These are phyloP conservation scores for Heterotilapia buettikoferi DNA, from an alignment of 2,113 vertebrate genomes.

Conservation along the genomic window DNA sequence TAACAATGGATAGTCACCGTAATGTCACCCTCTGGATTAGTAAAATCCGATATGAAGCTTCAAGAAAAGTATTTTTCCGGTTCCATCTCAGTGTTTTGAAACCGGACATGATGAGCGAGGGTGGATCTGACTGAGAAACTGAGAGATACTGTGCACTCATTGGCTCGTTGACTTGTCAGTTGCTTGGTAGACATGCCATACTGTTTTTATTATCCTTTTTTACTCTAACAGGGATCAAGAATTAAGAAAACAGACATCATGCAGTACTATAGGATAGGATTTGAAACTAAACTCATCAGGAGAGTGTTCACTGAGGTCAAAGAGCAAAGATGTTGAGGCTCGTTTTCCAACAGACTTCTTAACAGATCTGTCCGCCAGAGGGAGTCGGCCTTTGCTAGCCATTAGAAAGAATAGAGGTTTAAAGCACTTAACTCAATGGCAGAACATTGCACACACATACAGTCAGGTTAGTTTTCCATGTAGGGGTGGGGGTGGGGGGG, in stretches of 20 bases:
- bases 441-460: not conserved
- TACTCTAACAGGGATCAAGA: not conserved
- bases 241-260: not conserved
- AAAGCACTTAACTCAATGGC: not conserved
- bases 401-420: not conserved
- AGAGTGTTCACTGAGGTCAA: not conserved
- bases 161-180: not conserved
- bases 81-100: not conserved
- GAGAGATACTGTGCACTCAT: not conserved
- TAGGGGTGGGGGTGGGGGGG: not conserved
- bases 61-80: rapidly evolving
- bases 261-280: not conserved
- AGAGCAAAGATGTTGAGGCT: not conserved
- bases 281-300: not conserved
- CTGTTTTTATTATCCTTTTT: not conserved
- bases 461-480: not conserved
- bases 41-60: not conserved
- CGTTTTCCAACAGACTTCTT: not conserved
- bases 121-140: not conserved
- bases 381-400: not conserved
- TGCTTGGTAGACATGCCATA: not conserved
- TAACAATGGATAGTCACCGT: not conserved
- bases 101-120: not conserved
- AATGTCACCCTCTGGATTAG: rapidly evolving
- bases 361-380: not conserved